phyloP scores from a whole-genome alignment of 2,113 vertebrate species.

The Girardinichthys multiradiatus region DNA sequence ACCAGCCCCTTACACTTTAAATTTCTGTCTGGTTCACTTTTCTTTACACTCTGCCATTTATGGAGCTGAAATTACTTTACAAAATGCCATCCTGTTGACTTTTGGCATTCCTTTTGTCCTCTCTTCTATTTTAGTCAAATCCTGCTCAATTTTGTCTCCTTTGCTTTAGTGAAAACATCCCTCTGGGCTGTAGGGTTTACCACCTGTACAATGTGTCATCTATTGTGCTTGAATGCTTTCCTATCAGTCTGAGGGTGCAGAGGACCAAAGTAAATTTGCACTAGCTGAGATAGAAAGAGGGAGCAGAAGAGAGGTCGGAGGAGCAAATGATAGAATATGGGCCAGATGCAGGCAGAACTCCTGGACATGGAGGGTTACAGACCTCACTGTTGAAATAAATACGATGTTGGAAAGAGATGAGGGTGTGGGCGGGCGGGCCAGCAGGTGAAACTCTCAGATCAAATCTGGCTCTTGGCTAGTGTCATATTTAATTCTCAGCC shows the following conservation, averaged over 20 bases:
- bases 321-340: constrained; percentile 63
- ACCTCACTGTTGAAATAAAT: constrained; percentile 49
- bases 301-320: constrained; percentile 17
- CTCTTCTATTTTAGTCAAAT: constrained; percentile 23
- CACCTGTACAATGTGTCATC: constrained; percentile 31
- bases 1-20: background rate
- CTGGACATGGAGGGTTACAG: constrained; percentile 36
- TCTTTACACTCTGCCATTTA: background rate
- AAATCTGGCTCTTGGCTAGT: constrained; percentile 44
- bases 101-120: constrained; percentile 32
- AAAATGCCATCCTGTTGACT: constrained; percentile 42
- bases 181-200: constrained; percentile 18
- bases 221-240: constrained; percentile 10
- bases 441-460: constrained; percentile 48
- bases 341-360: constrained; percentile 54
- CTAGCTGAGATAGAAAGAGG: constrained; percentile 24
- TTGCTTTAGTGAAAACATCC: constrained; percentile 22
- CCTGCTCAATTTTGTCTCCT: constrained; percentile 22
- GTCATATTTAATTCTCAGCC: constrained; percentile 41
- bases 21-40: constrained; percentile 13
- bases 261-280: constrained; percentile 43
- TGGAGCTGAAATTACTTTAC: constrained; percentile 29
- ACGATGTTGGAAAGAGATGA: constrained; percentile 42
- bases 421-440: constrained; percentile 15
- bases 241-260: constrained; percentile 32